Conservation (phyloP, 2,888 invertebrate genomes). For the Podabrus alpinus region DNA sequence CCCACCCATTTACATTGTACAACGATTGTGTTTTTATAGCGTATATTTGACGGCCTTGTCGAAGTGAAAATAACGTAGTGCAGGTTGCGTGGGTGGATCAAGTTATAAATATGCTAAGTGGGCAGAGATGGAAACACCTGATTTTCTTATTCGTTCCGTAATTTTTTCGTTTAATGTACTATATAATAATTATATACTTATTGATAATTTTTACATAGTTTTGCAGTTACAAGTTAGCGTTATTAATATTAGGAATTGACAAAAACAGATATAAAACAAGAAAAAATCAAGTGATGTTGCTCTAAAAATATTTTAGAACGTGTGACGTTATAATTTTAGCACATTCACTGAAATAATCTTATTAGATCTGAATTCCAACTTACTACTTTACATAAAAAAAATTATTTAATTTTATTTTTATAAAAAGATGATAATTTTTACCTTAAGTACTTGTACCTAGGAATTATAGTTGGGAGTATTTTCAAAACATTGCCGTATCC, state of each 20-base stretch:
- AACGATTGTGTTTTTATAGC: slow-evolving; percentile 26
- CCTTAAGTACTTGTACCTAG: background rate
- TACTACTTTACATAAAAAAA: background rate
- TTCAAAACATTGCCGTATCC: too few species aligned
- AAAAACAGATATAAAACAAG: background rate
- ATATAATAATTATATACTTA: background rate
- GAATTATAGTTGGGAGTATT: background rate
- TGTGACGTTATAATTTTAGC: slow-evolving; percentile 16
- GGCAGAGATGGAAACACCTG: slow-evolving; percentile 48
- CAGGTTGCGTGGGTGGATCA: slow-evolving; percentile 44
- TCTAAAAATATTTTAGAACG: slow-evolving; percentile 12
- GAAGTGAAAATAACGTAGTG: slow-evolving; percentile 48
- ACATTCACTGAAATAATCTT: slow-evolving; percentile 10
- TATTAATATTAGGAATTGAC: background rate
- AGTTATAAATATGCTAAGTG: slow-evolving; percentile 36
- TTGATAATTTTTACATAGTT: background rate
- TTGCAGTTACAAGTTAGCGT: background rate
- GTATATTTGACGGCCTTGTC: slow-evolving; percentile 45
- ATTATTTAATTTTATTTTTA: background rate
- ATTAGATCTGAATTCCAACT: slow-evolving; percentile 17
- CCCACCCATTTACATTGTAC: background rate
- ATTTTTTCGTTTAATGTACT: slow-evolving; percentile 23
- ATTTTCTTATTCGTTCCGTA: slow-evolving; percentile 33
- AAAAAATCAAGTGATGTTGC: background rate
- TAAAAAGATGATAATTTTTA: too few species aligned